Percentiles rank a stretch among this genome's conserved stretches.
phyloP scores from a whole-genome alignment of 2,797 vertebrate species.

The Acropternis orthonyx region DNA sequence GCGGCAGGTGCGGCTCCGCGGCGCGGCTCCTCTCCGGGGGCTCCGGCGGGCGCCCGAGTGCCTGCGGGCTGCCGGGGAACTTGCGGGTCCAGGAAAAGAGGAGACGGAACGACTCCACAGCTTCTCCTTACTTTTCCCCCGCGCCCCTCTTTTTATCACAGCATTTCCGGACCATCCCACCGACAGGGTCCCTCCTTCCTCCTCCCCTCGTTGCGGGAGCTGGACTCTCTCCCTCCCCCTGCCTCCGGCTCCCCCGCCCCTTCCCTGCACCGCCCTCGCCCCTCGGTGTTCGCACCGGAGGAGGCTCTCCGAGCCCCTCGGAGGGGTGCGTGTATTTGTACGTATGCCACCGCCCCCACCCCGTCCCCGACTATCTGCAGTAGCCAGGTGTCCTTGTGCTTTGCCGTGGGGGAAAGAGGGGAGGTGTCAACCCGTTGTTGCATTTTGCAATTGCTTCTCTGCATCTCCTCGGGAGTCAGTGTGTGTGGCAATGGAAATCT shows the following conservation, averaged over 20 bases:
- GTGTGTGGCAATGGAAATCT: background rate
- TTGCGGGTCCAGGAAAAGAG: background rate
- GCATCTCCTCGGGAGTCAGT: background rate
- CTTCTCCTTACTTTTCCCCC: slow-evolving; percentile 36
- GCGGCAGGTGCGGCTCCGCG: background rate
- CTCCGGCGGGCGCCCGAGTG: background rate
- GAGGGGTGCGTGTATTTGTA: background rate
- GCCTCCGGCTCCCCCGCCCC: background rate
- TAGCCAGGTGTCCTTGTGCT: background rate
- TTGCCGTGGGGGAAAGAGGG: background rate
- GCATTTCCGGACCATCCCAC: slow-evolving; percentile 75
- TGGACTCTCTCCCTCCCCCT: background rate
- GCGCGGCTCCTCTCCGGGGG: background rate
- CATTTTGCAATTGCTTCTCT: background rate
- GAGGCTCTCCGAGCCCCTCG: background rate
- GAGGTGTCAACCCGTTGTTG: background rate
- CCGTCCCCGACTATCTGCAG: background rate
- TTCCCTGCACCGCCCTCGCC: background rate
- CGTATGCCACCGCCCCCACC: background rate
- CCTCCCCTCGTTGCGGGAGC: slow-evolving; percentile 26
- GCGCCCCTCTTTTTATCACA: slow-evolving; percentile 69
- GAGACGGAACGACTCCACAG: background rate
- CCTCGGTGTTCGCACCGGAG: background rate
- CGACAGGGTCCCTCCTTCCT: slow-evolving; percentile 46
- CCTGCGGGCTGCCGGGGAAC: background rate